Evolutionary conservation across 2,797 vertebrate species (phyloP), one percentile per base, ranked within the genome.

Genomic region (Emydoidea blandingii): DNA sequence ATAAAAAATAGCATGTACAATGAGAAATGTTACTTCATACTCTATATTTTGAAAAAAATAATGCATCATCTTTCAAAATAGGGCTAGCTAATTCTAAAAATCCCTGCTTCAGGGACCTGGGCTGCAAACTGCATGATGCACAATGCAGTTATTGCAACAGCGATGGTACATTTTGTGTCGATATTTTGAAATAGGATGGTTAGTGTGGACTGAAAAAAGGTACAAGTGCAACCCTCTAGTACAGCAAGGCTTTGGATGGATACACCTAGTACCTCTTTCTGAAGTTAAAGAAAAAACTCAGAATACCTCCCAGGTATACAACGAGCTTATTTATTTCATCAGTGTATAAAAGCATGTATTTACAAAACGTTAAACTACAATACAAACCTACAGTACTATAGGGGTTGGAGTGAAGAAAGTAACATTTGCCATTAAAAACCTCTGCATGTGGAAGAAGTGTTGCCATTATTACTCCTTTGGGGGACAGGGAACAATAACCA

Each of bases 91-190:
- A 15, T 62, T 62, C 59, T 62, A 62, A 62, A 62, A 34, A 62
- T 34, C 31, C 31, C 15, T 34, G 59, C 15, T 62, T 62, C 31
- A 62, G 59, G 31, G 31, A 62, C 15, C 31, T 62, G 59, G 8
- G 31, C 15, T 62, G 31, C 15, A 34, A 34, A 44, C 6, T 12
- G 62, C 16, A 65, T 80, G 0, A 31, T 79, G 18, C 10, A 65
- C 80, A 2, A 37, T 0, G 3, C 7, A 81, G n/a, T 47, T 2
- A 47, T 12, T 1, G 1, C 14, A 5, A 81, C 31, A 81, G 50
- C 0, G 27, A 47, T 37, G 31, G 23, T 0, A 12, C 2, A 5
- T 10, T 41, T 68, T 21, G 18, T 18, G 50, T 87, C 25, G 25
- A 25, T 11, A 56, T 6, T 1, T 25, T 53, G n/a, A 78, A 37